These are phyloP conservation scores for Drosophila novamexicana DNA, from an alignment of 1,140 invertebrate species.

Conservation along the genomic window DNA sequence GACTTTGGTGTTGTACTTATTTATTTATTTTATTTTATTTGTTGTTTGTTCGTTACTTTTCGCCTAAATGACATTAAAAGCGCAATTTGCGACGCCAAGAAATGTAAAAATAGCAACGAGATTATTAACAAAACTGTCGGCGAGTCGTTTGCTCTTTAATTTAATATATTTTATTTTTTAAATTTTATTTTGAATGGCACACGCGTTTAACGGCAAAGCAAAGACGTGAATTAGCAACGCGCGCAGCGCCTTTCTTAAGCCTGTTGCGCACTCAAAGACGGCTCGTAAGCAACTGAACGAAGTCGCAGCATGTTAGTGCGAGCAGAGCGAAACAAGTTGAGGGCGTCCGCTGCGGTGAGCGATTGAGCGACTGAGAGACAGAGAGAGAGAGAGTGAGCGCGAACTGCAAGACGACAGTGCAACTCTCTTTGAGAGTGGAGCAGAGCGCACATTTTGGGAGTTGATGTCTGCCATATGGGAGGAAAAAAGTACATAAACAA, in stretches of 20 bases:
- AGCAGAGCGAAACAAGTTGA: slow-evolving; percentile 42
- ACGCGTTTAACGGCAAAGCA: slow-evolving; percentile 25
- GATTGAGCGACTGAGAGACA: not conserved
- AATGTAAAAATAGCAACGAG: slow-evolving; percentile 33
- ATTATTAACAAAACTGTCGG: slow-evolving; percentile 14
- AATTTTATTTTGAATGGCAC: slow-evolving; percentile 18
- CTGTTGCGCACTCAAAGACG: slow-evolving; percentile 75
- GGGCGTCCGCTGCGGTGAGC: slow-evolving; percentile 23
- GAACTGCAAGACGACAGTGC: not conserved
- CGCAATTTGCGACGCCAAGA: slow-evolving; percentile 37
- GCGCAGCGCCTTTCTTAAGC: slow-evolving; percentile 48
- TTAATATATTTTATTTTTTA: not conserved
- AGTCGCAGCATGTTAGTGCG: slow-evolving; percentile 29
- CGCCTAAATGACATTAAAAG: slow-evolving; percentile 45
- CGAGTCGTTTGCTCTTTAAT: slow-evolving; percentile 3
- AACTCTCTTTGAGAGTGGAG: slow-evolving; percentile 25
- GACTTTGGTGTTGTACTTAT: slow-evolving; percentile 48
- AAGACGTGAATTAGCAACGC: slow-evolving; percentile 41
- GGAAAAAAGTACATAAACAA: slow-evolving; percentile 53
- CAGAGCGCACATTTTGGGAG: slow-evolving; percentile 33
- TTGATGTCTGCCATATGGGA: slow-evolving; percentile 42
- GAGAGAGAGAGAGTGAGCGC: not conserved
- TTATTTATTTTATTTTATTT: slow-evolving; percentile 12
- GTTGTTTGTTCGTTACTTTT: slow-evolving; percentile 19
- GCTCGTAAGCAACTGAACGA: slow-evolving; percentile 69